Conservation (phyloP, 2,888 invertebrate species). For the Drosophila buzzatii region DNA sequence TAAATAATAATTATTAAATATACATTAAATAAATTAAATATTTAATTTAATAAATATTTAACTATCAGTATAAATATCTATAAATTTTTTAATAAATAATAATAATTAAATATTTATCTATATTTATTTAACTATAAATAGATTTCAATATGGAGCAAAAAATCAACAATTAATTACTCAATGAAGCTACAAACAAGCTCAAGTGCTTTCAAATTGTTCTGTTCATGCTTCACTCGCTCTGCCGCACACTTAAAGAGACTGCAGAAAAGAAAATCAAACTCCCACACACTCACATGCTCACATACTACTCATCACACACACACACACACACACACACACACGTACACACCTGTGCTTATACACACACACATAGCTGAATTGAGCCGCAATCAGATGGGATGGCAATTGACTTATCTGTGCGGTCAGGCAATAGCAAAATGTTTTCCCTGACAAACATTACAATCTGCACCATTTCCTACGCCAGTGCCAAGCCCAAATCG, state of each 20-base stretch:
- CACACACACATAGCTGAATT: slow-evolving; percentile 5
- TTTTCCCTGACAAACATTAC: slow-evolving; percentile 67
- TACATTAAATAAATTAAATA: too few relatives aligned
- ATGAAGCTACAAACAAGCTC: neutral
- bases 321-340: slow-evolving; percentile 4
- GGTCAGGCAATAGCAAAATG: slow-evolving; percentile 73
- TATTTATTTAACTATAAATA: neutral
- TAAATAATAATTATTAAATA: neutral
- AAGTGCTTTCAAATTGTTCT: neutral
- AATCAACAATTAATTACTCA: neutral
- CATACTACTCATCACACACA: neutral
- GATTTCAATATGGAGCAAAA: neutral
- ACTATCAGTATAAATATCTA: neutral
- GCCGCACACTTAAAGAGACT: neutral
- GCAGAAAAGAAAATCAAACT: slow-evolving; percentile 10
- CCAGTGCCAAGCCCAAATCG: slow-evolving; percentile 1
- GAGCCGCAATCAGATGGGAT: slow-evolving; percentile 64
- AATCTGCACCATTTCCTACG: slow-evolving; percentile 40
- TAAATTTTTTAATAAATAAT: neutral
- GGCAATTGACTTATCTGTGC: slow-evolving; percentile 75
- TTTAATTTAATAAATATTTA: neutral
- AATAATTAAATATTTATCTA: neutral
- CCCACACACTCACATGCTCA: slow-evolving; percentile 11
- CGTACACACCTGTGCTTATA: neutral
- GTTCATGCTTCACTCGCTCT: neutral